Evolutionary conservation across 2,113 vertebrate species (phyloP).

Genomic region (Rattus rattus): DNA sequence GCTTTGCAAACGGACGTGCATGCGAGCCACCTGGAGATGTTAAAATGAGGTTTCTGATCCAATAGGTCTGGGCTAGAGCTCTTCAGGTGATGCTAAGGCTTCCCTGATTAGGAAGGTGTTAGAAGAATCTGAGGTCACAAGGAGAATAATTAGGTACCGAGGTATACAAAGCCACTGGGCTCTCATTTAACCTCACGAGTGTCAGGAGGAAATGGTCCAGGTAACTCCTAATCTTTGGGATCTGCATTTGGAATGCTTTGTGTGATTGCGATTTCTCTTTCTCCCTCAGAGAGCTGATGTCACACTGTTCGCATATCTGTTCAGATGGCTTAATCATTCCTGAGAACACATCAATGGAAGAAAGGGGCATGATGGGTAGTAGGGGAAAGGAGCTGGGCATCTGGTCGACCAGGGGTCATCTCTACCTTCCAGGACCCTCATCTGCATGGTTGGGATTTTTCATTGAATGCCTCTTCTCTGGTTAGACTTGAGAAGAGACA

Average conservation of each 20-base stretch:
- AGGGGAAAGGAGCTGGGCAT: background rate
- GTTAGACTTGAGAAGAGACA: background rate
- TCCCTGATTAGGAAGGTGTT: constrained; percentile 39
- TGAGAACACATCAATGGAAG: background rate
- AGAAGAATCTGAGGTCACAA: background rate
- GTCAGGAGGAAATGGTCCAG: constrained; percentile 6
- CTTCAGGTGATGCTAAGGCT: background rate
- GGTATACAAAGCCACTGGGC: background rate
- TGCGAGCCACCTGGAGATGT: background rate
- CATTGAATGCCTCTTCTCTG: background rate
- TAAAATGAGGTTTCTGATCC: constrained; percentile 18
- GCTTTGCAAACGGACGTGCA: background rate
- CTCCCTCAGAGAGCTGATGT: background rate
- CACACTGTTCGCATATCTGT: background rate
- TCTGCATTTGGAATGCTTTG: constrained; percentile 25
- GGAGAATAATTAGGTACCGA: constrained; percentile 24
- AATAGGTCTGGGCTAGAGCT: background rate
- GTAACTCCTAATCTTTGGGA: constrained; percentile 5
- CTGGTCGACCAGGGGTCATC: background rate
- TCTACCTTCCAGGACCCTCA: background rate
- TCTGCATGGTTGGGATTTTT: background rate
- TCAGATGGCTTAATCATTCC: constrained; percentile 19
- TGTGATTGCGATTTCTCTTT: background rate
- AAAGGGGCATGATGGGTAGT: background rate
- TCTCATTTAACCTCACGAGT: background rate